Conservation (phyloP, 1,140 invertebrate genomes). For the Drosophila dunni region DNA sequence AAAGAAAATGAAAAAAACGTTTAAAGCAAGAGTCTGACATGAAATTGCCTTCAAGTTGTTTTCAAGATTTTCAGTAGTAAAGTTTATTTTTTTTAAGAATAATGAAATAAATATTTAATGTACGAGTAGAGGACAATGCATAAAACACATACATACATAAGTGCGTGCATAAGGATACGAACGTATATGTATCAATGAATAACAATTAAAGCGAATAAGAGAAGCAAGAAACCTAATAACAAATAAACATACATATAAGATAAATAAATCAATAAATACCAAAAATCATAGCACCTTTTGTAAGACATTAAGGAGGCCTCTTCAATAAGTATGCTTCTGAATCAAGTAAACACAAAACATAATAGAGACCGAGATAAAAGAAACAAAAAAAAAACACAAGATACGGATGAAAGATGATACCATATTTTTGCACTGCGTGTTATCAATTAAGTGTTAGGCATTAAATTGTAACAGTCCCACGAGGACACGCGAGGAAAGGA, state of each 20-base stretch:
- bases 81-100: slow-evolving; percentile 2
- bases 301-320: slow-evolving; percentile 42
- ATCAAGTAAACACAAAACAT: slow-evolving; percentile 14
- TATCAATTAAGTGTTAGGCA: slow-evolving; percentile 75
- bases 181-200: slow-evolving; percentile 5
- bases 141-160: slow-evolving; percentile 39
- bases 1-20: slow-evolving; percentile 25
- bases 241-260: slow-evolving; percentile 2
- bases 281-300: slow-evolving; percentile 55
- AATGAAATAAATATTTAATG: slow-evolving; percentile 41
- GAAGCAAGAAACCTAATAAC: neutral
- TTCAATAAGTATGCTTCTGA: neutral
- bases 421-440: slow-evolving; percentile 81
- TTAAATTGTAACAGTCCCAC: slow-evolving; percentile 57
- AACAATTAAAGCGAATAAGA: slow-evolving; percentile 1
- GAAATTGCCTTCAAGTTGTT: slow-evolving; percentile 76
- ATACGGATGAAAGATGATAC: slow-evolving; percentile 30
- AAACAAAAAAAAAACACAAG: slow-evolving; percentile 15
- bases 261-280: neutral
- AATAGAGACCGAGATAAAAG: neutral
- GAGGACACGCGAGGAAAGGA: neutral
- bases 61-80: slow-evolving; percentile 43
- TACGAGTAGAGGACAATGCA: slow-evolving; percentile 38
- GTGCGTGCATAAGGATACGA: slow-evolving; percentile 28
- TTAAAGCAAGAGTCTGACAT: slow-evolving; percentile 79